phyloP scores from a whole-genome alignment of 2,113 vertebrate species.

The Ceratotherium simum region DNA sequence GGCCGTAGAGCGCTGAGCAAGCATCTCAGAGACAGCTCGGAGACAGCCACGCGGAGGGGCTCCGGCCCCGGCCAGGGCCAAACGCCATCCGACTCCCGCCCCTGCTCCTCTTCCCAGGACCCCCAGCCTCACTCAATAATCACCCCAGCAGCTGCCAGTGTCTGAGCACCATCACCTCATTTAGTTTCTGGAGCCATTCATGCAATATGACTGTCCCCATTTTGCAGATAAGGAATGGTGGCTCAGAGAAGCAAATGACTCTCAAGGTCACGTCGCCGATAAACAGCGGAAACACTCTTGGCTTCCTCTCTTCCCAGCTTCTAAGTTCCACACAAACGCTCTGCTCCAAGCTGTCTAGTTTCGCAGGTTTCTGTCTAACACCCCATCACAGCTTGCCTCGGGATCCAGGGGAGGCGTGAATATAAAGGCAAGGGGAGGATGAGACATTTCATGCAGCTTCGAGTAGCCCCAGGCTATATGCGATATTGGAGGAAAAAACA shows the following conservation, averaged over 20 bases:
- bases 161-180: neutral
- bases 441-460: neutral
- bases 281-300: neutral
- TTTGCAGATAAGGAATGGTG: neutral
- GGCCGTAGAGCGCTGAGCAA: neutral
- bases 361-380: neutral
- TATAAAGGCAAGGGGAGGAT: neutral
- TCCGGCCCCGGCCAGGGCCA: neutral
- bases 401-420: neutral
- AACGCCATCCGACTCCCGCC: rapidly evolving
- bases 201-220: rapidly evolving
- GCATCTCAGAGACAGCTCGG: neutral
- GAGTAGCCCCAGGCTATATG: rapidly evolving
- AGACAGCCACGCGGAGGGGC: neutral
- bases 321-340: neutral
- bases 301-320: neutral
- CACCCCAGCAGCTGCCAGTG: rapidly evolving
- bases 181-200: neutral
- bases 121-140: neutral
- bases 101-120: neutral
- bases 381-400: neutral
- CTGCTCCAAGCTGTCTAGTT: neutral
- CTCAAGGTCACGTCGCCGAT: neutral
- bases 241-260: neutral
- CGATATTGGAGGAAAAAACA: neutral